phyloP scores from a whole-genome alignment of 2,797 vertebrate species.

The Nothura maculosa region DNA sequence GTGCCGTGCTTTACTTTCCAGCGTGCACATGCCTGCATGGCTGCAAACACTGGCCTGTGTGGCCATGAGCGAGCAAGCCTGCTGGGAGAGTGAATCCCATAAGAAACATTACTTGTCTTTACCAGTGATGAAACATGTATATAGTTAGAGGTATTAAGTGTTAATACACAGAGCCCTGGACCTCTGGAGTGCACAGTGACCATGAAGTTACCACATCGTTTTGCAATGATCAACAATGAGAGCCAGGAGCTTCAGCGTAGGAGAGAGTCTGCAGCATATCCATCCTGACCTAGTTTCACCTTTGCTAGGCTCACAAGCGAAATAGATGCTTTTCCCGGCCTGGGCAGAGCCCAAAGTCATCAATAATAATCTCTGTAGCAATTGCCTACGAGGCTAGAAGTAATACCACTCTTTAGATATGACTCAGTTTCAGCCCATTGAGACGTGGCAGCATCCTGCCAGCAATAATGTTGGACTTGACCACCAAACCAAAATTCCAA shows the following conservation, averaged over 20 bases:
- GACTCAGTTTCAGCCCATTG: neutral
- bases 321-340: neutral
- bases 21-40: neutral
- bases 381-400: neutral
- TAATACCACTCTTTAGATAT: neutral
- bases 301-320: fast-evolving
- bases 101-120: neutral
- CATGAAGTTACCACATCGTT: neutral
- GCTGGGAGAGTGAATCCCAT: neutral
- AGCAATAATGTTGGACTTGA: neutral
- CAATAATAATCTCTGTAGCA: neutral
- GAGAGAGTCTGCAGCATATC: neutral
- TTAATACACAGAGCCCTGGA: neutral
- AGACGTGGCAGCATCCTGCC: neutral
- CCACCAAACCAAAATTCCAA: neutral
- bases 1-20: fast-evolving
- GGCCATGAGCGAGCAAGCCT: fast-evolving
- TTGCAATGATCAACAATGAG: fast-evolving
- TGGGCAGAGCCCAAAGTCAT: neutral
- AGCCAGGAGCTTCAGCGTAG: fast-evolving
- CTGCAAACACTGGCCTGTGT: neutral
- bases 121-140: neutral
- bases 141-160: neutral
- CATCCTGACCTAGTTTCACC: neutral
- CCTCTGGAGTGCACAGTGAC: neutral